Conservation (phyloP, 1,140 invertebrate species). For the Drosophila suzukii region DNA sequence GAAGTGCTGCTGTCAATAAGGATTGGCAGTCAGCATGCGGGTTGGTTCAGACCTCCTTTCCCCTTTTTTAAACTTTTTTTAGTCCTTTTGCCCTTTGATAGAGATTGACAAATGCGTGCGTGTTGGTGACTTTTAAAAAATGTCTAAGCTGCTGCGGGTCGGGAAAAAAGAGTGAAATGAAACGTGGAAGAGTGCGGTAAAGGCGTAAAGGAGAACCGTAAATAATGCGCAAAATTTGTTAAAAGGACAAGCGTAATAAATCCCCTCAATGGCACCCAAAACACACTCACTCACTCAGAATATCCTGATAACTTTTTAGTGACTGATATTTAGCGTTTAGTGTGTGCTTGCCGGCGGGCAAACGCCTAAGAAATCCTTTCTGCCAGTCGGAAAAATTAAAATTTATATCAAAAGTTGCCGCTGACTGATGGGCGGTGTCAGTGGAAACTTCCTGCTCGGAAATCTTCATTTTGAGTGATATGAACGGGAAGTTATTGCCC, state of each 20-base stretch:
- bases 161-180: slow-evolving; percentile 68
- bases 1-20: slow-evolving; percentile 81
- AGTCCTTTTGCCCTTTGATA: slow-evolving; percentile 50
- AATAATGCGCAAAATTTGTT: slow-evolving; percentile 82
- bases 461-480: slow-evolving; percentile 51
- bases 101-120: slow-evolving; percentile 79
- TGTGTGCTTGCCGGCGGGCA: slow-evolving; percentile 3
- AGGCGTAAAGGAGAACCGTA: slow-evolving; percentile 47
- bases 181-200: slow-evolving; percentile 58
- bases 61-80: slow-evolving; percentile 13
- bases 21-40: slow-evolving; percentile 77
- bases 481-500: slow-evolving; percentile 46
- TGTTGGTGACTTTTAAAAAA: slow-evolving; percentile 82
- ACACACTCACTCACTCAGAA: slow-evolving; percentile 49
- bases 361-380: slow-evolving; percentile 40
- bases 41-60: slow-evolving; percentile 23
- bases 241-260: slow-evolving; percentile 81
- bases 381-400: slow-evolving; percentile 61
- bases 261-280: slow-evolving; percentile 68
- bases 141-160: slow-evolving; percentile 63
- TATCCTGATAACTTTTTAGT: slow-evolving; percentile 78
- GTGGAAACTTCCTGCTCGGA: slow-evolving; percentile 26
- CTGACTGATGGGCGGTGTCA: slow-evolving; percentile 41
- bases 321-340: slow-evolving; percentile 64
- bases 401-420: slow-evolving; percentile 63